phyloP scores from a whole-genome alignment of 2,797 vertebrate species.

The Pipistrellus kuhlii region DNA sequence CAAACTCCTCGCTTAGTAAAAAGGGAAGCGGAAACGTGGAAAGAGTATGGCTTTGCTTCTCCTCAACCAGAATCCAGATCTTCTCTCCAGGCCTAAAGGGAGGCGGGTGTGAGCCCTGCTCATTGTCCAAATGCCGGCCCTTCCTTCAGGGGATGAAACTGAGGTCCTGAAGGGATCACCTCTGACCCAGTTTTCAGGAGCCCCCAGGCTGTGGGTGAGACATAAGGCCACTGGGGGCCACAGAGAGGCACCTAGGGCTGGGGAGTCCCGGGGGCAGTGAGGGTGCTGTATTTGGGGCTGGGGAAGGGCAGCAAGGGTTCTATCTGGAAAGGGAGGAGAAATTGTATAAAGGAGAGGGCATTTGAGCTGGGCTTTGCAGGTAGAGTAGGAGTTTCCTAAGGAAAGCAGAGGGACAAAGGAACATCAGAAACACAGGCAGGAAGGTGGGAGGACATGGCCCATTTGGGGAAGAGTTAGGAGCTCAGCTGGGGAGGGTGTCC shows the following conservation, averaged over 20 bases:
- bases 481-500: background rate
- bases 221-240: background rate
- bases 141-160: accelerated
- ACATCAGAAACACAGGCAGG: background rate
- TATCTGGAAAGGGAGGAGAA: background rate
- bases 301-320: background rate
- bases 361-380: background rate
- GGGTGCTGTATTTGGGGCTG: accelerated
- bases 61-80: background rate
- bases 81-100: background rate
- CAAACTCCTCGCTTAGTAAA: background rate
- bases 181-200: background rate
- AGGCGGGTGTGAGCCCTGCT: background rate
- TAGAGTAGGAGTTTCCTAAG: constrained; percentile 10
- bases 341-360: background rate
- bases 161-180: background rate
- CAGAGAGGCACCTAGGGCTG: background rate
- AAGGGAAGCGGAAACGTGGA: background rate
- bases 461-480: background rate
- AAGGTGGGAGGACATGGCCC: accelerated
- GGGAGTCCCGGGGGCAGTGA: background rate
- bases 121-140: background rate
- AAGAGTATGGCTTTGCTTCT: background rate
- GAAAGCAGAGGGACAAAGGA: background rate
- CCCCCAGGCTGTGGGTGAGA: background rate